Percentiles rank a stretch among this genome's conserved stretches.
Evolutionary conservation across 2,797 vertebrate species (phyloP).

Genomic region (Sebastolobus alascanus): DNA sequence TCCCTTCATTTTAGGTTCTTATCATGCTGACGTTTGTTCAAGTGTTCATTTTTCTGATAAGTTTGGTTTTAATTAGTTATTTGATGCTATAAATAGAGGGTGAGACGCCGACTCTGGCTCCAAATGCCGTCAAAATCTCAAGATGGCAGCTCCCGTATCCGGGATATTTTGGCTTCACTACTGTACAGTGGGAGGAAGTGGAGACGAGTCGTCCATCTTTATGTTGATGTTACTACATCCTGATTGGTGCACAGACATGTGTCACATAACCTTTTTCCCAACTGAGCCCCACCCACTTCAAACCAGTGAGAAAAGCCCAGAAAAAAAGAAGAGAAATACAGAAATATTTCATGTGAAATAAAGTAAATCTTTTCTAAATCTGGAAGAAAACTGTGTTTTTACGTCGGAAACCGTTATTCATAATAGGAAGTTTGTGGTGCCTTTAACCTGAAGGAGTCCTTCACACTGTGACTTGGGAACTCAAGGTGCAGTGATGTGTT

Average conservation of each 20-base stretch:
- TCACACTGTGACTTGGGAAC: background rate
- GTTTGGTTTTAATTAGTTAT: too few relatives aligned
- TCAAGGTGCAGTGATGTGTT: constrained; percentile 34
- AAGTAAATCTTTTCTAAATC: background rate
- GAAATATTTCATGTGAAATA: background rate
- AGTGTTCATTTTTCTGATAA: background rate
- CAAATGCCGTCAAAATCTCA: too few relatives aligned
- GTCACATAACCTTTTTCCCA: background rate
- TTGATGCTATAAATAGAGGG: too few relatives aligned
- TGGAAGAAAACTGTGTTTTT: background rate
- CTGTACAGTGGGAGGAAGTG: background rate
- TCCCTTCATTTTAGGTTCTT: too few relatives aligned
- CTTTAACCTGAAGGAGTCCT: background rate
- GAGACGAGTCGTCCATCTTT: too few relatives aligned
- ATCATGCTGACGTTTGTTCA: too few relatives aligned
- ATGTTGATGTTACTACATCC: background rate
- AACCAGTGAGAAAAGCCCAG: background rate
- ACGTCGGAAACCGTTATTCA: background rate
- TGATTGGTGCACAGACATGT: background rate
- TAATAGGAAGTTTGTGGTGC: background rate
- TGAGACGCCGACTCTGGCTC: too few relatives aligned
- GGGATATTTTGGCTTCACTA: too few relatives aligned
- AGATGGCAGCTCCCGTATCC: too few relatives aligned
- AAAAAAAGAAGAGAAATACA: background rate
- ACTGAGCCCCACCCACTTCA: background rate